Conservation (phyloP, 2,113 vertebrate species). For the Pluvialis apricaria region DNA sequence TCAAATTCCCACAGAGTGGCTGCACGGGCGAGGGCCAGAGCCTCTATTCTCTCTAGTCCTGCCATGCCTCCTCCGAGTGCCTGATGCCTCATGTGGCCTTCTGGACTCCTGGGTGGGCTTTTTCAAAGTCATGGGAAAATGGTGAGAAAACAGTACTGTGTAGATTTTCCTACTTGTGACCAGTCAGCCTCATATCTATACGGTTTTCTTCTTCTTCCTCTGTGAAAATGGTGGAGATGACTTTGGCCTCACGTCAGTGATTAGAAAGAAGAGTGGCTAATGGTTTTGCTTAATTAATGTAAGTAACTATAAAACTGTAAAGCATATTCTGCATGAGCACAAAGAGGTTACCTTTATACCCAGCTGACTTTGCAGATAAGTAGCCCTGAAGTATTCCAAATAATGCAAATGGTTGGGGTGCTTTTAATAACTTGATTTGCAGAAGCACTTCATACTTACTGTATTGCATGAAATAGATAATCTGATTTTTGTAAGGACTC, state of each 20-base stretch:
- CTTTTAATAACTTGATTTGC: not conserved
- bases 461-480: not conserved
- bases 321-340: not conserved
- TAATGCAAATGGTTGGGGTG: not conserved
- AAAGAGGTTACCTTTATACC: not conserved
- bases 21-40: rapidly evolving
- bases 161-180: not conserved
- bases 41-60: not conserved
- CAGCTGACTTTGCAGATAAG: not conserved
- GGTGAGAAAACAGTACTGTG: not conserved
- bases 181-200: not conserved
- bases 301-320: not conserved
- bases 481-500: not conserved
- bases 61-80: not conserved
- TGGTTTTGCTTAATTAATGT: not conserved
- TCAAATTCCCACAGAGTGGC: not conserved
- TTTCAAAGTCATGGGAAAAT: not conserved
- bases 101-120: not conserved
- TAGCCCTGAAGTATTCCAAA: not conserved
- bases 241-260: not conserved
- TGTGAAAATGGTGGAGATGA: not conserved
- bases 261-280: not conserved
- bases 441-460: not conserved
- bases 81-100: not conserved
- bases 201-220: not conserved